Evolutionary conservation across 2,888 invertebrate genomes (phyloP).

Genomic region (Lamproptera curius): DNA sequence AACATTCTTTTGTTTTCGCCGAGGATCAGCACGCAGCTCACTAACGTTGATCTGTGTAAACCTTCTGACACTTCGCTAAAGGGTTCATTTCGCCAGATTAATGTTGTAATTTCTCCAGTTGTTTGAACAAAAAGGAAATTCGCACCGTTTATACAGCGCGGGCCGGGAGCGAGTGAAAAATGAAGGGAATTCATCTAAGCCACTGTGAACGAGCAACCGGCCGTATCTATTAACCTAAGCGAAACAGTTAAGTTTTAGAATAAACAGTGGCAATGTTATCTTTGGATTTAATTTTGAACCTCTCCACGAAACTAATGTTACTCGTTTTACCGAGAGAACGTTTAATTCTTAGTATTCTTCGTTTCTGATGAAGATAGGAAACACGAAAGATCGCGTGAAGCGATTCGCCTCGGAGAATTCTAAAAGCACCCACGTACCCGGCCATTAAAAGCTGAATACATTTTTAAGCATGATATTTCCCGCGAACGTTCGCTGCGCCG

Average conservation of each 20-base stretch:
- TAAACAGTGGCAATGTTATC: constrained; percentile 30
- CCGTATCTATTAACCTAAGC: constrained; percentile 42
- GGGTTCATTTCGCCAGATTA: constrained; percentile 71
- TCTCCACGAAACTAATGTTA: constrained; percentile 2
- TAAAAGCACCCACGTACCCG: constrained; percentile 8
- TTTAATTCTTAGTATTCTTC: constrained; percentile 10
- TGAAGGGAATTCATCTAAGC: constrained; percentile 59
- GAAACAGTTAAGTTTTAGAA: constrained; percentile 28
- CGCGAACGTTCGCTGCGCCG: not conserved
- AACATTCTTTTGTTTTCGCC: constrained; percentile 65
- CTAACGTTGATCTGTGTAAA: constrained; percentile 54
- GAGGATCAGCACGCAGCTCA: constrained; percentile 54
- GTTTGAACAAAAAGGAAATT: constrained; percentile 59
- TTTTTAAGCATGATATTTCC: not conserved
- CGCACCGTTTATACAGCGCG: constrained; percentile 57
- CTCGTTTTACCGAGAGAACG: constrained; percentile 11
- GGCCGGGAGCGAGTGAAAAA: constrained; percentile 59
- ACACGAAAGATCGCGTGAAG: constrained; percentile 21
- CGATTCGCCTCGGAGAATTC: constrained; percentile 15
- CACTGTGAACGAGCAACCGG: constrained; percentile 42
- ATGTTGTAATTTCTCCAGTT: constrained; percentile 65
- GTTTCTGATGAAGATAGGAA: constrained; percentile 18
- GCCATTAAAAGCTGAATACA: constrained; percentile 11
- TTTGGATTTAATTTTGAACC: not conserved
- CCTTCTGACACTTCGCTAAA: constrained; percentile 73